Evolutionary conservation across 2,888 invertebrate genomes (phyloP).

Genomic region (Lasioglossum vierecki): DNA sequence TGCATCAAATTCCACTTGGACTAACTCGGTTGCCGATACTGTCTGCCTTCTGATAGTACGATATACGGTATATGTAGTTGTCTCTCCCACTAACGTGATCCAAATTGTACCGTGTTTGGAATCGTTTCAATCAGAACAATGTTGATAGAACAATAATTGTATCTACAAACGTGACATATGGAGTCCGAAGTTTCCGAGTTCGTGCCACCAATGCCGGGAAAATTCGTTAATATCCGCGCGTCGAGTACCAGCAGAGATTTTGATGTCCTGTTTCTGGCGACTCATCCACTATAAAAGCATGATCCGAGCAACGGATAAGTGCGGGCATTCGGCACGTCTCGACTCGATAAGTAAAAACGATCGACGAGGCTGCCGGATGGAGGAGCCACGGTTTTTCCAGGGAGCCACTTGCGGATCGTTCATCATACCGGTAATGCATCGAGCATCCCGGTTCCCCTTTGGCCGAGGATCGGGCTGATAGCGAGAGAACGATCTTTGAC

Average conservation of each 20-base stretch:
- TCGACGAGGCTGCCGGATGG: constrained; percentile 47
- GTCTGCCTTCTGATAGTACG: too few relatives aligned
- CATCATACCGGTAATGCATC: constrained; percentile 79
- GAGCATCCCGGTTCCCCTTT: constrained; percentile 63
- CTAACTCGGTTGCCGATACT: too few relatives aligned
- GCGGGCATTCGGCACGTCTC: constrained; percentile 18
- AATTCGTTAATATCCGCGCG: not conserved
- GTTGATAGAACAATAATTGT: not conserved
- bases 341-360: constrained; percentile 60
- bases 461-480: constrained; percentile 26
- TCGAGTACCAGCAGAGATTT: not conserved
- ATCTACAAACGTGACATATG: not conserved
- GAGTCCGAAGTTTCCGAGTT: too few relatives aligned
- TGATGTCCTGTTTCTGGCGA: not conserved
- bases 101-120: not conserved
- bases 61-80: too few relatives aligned
- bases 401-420: constrained; percentile 77
- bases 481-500: constrained; percentile 67
- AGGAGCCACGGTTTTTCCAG: constrained; percentile 61
- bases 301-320: not conserved
- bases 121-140: not conserved
- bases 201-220: not conserved
- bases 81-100: not conserved
- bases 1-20: not conserved
- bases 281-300: not conserved